Percentiles rank a stretch among this genome's conserved stretches.
Conservation (phyloP, 2,113 vertebrate genomes). For the Peromyscus polionotus region DNA sequence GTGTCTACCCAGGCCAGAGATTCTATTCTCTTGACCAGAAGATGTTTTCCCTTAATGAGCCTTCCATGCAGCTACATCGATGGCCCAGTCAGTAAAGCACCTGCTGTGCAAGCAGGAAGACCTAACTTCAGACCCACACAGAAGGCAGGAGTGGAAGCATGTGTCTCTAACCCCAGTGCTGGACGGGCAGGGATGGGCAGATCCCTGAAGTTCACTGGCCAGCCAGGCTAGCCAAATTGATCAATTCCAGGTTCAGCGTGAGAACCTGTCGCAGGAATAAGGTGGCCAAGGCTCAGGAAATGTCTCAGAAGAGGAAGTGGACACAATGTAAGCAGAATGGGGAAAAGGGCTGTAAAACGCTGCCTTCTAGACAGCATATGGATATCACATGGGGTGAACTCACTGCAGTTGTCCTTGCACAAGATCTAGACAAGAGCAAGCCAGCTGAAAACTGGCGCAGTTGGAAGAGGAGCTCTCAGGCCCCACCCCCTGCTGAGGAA, state of each 20-base stretch:
- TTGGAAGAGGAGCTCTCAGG: background rate
- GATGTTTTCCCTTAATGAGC: background rate
- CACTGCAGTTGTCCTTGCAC: background rate
- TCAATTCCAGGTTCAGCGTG: background rate
- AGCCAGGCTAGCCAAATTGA: background rate
- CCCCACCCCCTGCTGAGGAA: background rate
- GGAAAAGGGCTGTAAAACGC: no score
- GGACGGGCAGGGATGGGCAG: background rate
- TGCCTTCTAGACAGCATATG: background rate
- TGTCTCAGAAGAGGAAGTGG: background rate
- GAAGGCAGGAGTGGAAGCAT: background rate
- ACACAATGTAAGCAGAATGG: background rate
- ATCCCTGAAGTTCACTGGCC: background rate
- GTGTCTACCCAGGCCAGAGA: background rate
- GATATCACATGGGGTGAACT: background rate
- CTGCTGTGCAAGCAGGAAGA: background rate
- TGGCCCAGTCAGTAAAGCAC: background rate
- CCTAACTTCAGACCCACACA: background rate
- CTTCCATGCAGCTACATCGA: no score
- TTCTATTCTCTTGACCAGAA: background rate
- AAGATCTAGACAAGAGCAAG: background rate
- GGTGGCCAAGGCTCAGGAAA: background rate
- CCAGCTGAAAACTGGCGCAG: background rate
- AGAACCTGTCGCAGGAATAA: background rate
- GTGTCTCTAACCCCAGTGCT: background rate